Evolutionary conservation across 2,888 invertebrate genomes (phyloP).

Genomic region (Cacoxenus indagator): DNA sequence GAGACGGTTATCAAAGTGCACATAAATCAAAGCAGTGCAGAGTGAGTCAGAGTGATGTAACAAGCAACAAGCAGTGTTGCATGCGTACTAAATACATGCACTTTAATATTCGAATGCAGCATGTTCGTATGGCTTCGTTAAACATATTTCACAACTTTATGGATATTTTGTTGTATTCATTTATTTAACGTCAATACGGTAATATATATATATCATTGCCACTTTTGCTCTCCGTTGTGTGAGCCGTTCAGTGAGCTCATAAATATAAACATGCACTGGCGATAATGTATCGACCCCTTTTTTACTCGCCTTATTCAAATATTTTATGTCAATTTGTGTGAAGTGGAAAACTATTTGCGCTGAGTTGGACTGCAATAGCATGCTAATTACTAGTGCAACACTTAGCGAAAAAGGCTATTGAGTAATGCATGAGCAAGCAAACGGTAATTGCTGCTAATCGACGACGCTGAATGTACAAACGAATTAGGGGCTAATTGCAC

Average conservation of each 20-base stretch:
- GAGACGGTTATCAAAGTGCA: too few species aligned
- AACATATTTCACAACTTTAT: too few species aligned
- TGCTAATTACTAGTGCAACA: slow-evolving; percentile 46
- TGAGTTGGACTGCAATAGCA: slow-evolving; percentile 43
- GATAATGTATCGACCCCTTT: slow-evolving; percentile 32
- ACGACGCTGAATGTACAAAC: neutral
- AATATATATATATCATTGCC: too few species aligned
- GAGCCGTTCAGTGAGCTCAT: slow-evolving; percentile 35
- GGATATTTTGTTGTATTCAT: too few species aligned
- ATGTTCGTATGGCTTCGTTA: too few species aligned
- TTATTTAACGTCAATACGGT: too few species aligned
- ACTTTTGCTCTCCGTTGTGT: too few species aligned
- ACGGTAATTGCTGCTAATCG: slow-evolving; percentile 59
- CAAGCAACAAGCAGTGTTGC: too few species aligned
- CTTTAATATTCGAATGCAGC: too few species aligned
- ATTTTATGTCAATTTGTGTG: neutral
- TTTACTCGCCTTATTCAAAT: slow-evolving; percentile 17
- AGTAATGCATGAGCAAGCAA: slow-evolving; percentile 43
- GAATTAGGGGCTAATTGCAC: slow-evolving; percentile 5
- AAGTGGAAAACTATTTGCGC: slow-evolving; percentile 22
- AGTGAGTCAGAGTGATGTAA: too few species aligned
- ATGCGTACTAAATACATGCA: too few species aligned
- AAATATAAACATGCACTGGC: slow-evolving; percentile 51
- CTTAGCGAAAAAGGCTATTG: slow-evolving; percentile 41
- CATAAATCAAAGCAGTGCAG: too few species aligned